Conservation (phyloP, 2,888 invertebrate species). For the Deilephila porcellus region DNA sequence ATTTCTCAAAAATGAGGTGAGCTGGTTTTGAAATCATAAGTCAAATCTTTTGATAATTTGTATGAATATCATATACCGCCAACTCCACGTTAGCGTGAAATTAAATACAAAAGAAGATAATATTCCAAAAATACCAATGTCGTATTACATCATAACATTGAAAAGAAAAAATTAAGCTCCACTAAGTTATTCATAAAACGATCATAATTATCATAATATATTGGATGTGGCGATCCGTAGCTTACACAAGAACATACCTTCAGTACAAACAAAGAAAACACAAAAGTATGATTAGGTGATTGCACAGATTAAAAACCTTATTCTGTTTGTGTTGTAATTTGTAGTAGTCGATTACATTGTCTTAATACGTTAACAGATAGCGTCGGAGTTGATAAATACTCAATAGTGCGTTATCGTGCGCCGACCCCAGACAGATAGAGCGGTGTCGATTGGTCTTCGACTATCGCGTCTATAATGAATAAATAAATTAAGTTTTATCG, state of each 20-base stretch:
- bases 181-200: not conserved
- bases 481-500: conserved; percentile 6
- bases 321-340: conserved; percentile 59
- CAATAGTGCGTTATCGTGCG: conserved; percentile 65
- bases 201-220: not conserved
- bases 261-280: conserved; percentile 36
- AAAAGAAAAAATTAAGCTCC: not conserved
- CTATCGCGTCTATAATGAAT: conserved; percentile 16
- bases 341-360: conserved; percentile 62
- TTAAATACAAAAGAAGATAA: no score
- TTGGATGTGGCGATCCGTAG: not conserved
- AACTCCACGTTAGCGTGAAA: no score
- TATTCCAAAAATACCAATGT: not conserved
- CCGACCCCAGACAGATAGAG: conserved; percentile 56
- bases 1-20: no score
- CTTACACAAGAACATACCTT: not conserved
- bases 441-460: conserved; percentile 48
- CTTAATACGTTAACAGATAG: conserved; percentile 66
- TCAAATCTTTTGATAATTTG: no score
- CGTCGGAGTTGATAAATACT: conserved; percentile 60
- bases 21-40: no score
- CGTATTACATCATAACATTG: not conserved
- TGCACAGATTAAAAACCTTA: conserved; percentile 59
- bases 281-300: conserved; percentile 54
- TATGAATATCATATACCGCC: no score